A percentile compares a stretch with the other conserved stretches of the same genome.
Conservation (phyloP, 2,888 invertebrate species). For the Eristalis tenax region DNA sequence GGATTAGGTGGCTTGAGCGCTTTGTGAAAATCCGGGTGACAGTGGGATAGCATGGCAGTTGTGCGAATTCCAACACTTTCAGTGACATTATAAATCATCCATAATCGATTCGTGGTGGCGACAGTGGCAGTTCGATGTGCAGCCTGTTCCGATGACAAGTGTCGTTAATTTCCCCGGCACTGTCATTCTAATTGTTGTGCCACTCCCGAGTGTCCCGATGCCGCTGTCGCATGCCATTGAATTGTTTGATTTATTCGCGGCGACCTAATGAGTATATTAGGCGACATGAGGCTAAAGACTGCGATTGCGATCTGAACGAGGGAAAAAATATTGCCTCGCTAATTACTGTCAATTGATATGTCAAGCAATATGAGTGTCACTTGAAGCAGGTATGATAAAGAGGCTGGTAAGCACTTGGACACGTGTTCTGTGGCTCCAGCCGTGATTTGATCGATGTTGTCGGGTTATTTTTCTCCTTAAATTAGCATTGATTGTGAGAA, state of each 20-base stretch:
- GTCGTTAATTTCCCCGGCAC: neutral
- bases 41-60: neutral
- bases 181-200: neutral
- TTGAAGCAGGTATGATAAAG: neutral
- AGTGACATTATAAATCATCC: neutral
- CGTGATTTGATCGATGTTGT: neutral
- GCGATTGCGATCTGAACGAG: neutral
- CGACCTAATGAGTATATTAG: neutral
- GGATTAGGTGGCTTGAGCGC: neutral
- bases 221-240: neutral
- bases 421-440: neutral
- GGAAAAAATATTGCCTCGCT: neutral
- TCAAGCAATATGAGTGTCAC: neutral
- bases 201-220: neutral
- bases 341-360: neutral
- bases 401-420: neutral
- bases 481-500: too few species aligned
- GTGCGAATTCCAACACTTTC: neutral
- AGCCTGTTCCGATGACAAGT: neutral
- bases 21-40: neutral
- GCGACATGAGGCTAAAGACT: neutral
- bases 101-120: neutral
- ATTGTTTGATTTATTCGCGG: neutral
- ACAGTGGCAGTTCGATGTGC: constrained; percentile 1
- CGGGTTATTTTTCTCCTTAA: too few species aligned